Base-by-base conservation (phyloP, 2,888 invertebrate genomes). In the Nebria brevicollis region DNA sequence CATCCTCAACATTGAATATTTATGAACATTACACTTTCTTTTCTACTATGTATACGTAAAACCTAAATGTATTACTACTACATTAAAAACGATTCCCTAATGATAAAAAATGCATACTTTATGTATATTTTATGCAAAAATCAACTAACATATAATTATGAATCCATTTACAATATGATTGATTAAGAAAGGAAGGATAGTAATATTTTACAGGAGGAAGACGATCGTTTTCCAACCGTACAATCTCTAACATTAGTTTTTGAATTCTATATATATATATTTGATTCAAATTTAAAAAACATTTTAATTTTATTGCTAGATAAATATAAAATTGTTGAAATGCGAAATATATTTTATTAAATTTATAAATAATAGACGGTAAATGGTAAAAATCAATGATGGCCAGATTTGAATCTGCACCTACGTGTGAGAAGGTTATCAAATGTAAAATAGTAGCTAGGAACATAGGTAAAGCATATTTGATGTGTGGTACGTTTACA, bases 201-300 rank as follows among this genome's bases (percentile, higher is more conserved):
- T 66, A 20, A 79, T 79, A 79, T 79, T 79, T 78, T 79, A 66
- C 43, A 79, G 74, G 26, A 79, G 74, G 74, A 68, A 79, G 66
- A 65, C 34, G 34, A 72, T 79, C 74, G 66, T 79, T 66, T 5
- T 54, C 54, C 8, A 54, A 54, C 54, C 8, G 4, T 54, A 54
- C 54, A 54, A 7, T 54, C 4, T 7, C 54, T 8, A 54, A 54
- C 54, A 13, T 54, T 54, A 54, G 13, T 13, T 54, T 54, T 54
- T 10, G 43, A 6, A 20, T 20, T 20, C 20, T 20, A 20, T 20
- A 20, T 20, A 20, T 20, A 20, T 20, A 20, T 20, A 20, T 20
- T 20, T 20, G 0, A 20, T 20, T 20, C 20, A 20, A 20, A 20
- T 20, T 20, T 20, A 20, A 20, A 20, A 20, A 20, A 20, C 0